Evolutionary conservation across 2,113 vertebrate genomes (phyloP), one percentile per base, ranked within the genome.

Genomic region (Peromyscus maniculatus): DNA sequence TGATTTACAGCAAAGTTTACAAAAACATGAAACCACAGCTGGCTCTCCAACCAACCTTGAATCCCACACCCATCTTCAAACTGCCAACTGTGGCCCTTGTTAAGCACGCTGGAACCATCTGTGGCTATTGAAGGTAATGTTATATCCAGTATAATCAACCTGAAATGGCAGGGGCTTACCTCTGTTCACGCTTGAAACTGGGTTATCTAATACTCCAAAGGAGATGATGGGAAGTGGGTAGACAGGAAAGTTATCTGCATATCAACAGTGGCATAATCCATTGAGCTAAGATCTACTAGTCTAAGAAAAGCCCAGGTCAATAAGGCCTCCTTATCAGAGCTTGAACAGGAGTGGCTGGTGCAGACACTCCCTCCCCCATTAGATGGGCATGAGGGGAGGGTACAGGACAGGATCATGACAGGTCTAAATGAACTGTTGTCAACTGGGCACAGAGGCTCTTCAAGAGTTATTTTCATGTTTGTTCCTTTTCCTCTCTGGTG

Each of bases 21-120:
- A 82, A 69, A 97, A 69, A 83, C 71, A 67, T 6, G 36, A 97
- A 91, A 91, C n/a, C 49, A 33, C 83, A 90, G 62, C 13, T 95
- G 67, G 78, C 64, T 28, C 43, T 92, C 75, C 49, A 49, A 94
- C 33, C 28, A 1, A 89, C 33, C 24, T 72, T 62, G 13, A 87
- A 33, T 57, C 4, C 24, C 43, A 92, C 3, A n/a, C 26, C 31
- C 8, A 91, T 89, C 55, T 87, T 69, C 80, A 90, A 93, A 79
- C 36, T 91, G 43, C 62, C 39, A 90, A 5, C 75, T 24, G 43
- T 11, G 75, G 9, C 52, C 57, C 43, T 24, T 21, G 55, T 10
- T 66, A 91, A 84, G 43, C 9, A 24, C 0, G 21, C 16, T 66
- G 11, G n/a, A 69, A 55, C 4, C 33, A 33, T n/a, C 46, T 79